These are phyloP conservation scores for Gonioctena quinquepunctata DNA, from an alignment of 1,140 invertebrate genomes.

Conservation along the genomic window DNA sequence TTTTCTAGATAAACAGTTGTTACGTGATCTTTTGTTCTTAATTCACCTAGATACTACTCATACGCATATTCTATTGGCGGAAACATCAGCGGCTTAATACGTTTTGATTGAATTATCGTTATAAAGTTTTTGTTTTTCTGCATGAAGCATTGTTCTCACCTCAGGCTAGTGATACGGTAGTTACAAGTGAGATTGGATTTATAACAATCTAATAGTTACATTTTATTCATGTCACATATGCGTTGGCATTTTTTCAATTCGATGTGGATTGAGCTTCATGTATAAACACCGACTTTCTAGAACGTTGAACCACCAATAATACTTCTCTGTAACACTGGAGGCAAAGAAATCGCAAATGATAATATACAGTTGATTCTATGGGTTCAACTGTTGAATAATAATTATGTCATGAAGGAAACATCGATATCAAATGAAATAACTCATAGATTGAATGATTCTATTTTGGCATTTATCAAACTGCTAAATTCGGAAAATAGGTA, in stretches of 20 bases:
- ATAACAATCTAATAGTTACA: not conserved
- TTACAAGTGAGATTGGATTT: not conserved
- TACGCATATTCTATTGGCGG: not conserved
- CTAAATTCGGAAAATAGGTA: too few species aligned
- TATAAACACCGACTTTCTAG: not conserved
- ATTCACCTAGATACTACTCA: too few species aligned
- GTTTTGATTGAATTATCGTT: not conserved
- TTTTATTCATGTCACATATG: not conserved
- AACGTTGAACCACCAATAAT: not conserved
- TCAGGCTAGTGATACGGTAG: not conserved
- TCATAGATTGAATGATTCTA: too few species aligned
- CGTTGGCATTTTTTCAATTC: not conserved
- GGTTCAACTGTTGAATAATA: too few species aligned
- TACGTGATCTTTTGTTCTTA: too few species aligned
- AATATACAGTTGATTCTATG: too few species aligned
- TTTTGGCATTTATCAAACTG: too few species aligned
- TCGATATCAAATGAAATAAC: too few species aligned
- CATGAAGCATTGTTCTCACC: not conserved
- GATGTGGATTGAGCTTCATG: not conserved
- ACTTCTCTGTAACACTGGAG: not conserved
- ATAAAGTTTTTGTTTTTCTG: not conserved
- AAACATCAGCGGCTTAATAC: not conserved
- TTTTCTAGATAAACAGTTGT: too few species aligned
- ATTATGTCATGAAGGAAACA: too few species aligned
- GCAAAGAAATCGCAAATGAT: too few species aligned